Evolutionary conservation across 1,140 invertebrate species (phyloP).

Genomic region (Drosophila suzukii): DNA sequence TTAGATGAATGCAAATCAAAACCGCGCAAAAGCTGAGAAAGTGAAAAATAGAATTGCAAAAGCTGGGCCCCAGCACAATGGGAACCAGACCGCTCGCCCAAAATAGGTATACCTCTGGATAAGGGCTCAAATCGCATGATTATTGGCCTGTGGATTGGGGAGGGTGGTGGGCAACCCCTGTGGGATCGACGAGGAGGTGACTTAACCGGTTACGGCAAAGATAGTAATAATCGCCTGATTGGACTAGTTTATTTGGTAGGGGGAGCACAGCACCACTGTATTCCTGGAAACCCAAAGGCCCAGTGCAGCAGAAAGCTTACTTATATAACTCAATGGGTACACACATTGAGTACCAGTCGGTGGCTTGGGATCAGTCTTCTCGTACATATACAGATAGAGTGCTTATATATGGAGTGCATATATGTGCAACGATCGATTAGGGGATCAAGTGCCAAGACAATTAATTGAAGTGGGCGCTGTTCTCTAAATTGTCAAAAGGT

Average conservation of each 20-base stretch:
- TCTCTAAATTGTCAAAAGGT: background rate
- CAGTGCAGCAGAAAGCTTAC: background rate
- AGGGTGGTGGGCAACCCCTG: background rate
- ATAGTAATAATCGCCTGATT: background rate
- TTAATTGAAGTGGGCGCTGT: slow-evolving; percentile 16
- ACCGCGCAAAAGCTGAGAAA: slow-evolving; percentile 2
- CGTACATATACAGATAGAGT: background rate
- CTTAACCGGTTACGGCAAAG: background rate
- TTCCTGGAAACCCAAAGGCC: background rate
- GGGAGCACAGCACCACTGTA: too few species aligned
- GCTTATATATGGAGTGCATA: background rate
- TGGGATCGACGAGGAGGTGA: background rate
- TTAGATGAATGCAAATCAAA: slow-evolving; percentile 16
- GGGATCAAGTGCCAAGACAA: slow-evolving; percentile 29
- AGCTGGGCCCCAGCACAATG: background rate
- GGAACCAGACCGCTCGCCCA: background rate
- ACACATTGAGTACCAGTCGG: background rate
- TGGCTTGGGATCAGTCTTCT: slow-evolving; percentile 1
- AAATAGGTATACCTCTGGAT: background rate
- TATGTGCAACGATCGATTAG: slow-evolving; percentile 4
- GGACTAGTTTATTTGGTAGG: background rate
- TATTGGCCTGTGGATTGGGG: background rate
- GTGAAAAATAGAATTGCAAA: slow-evolving; percentile 18
- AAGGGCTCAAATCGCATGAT: background rate
- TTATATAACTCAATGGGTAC: background rate